Conservation (phyloP, 2,888 invertebrate species). For the Netelia virgata region DNA sequence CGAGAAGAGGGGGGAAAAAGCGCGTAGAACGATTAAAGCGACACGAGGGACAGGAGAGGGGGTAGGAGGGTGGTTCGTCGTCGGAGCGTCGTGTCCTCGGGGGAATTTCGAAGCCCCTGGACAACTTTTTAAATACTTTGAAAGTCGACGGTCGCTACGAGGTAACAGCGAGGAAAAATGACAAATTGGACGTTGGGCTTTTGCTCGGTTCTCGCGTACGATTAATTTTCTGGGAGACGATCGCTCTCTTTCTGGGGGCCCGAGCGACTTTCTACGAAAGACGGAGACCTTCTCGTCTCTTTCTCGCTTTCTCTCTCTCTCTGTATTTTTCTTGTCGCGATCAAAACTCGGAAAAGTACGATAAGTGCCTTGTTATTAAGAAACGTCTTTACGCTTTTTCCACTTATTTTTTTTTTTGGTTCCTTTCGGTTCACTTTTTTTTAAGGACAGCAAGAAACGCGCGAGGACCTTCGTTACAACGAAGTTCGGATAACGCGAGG, state of each 20-base stretch:
- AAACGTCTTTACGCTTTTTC: slow-evolving; percentile 61
- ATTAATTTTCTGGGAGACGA: slow-evolving; percentile 68
- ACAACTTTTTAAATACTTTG: slow-evolving; percentile 84
- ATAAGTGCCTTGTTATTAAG: slow-evolving; percentile 70
- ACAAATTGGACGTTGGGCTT: slow-evolving; percentile 81
- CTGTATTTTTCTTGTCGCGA: slow-evolving; percentile 40
- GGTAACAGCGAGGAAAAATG: slow-evolving; percentile 75
- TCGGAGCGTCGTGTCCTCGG: slow-evolving; percentile 52
- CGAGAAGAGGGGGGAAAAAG: slow-evolving; percentile 36
- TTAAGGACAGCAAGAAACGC: slow-evolving; percentile 23
- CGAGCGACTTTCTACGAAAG: too few species aligned
- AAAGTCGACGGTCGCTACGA: slow-evolving; percentile 76
- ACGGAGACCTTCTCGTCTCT: background rate
- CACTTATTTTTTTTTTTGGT: background rate
- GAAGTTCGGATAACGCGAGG: slow-evolving; percentile 12
- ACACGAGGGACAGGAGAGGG: slow-evolving; percentile 32
- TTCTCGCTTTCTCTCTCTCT: slow-evolving; percentile 1
- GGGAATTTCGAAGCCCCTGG: slow-evolving; percentile 54
- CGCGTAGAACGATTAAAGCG: slow-evolving; percentile 66
- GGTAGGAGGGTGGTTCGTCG: slow-evolving; percentile 50
- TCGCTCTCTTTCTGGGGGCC: slow-evolving; percentile 61
- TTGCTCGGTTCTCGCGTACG: slow-evolving; percentile 45
- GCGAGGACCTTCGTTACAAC: slow-evolving; percentile 16
- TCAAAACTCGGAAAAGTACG: slow-evolving; percentile 69
- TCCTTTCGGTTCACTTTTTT: background rate